phyloP scores from a whole-genome alignment of 2,113 vertebrate species.

The Tichodroma muraria region DNA sequence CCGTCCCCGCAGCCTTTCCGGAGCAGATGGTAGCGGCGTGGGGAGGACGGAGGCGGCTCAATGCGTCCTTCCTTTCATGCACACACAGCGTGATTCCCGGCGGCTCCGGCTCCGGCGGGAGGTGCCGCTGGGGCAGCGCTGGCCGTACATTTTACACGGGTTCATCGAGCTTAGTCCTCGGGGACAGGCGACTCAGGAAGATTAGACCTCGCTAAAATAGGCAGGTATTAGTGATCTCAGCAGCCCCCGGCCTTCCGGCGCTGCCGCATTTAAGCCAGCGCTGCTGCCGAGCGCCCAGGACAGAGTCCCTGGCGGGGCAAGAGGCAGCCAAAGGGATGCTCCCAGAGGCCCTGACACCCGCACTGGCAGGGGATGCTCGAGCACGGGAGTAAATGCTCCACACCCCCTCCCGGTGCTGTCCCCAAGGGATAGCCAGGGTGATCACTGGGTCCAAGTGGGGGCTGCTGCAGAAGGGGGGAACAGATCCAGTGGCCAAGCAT shows the following conservation, averaged over 20 bases:
- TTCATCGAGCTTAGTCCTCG: slow-evolving; percentile 53
- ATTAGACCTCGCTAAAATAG: slow-evolving; percentile 63
- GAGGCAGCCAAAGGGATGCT: background rate
- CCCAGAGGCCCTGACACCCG: background rate
- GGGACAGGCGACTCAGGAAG: slow-evolving; percentile 57
- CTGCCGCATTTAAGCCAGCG: background rate
- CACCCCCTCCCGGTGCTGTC: background rate
- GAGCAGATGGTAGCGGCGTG: slow-evolving; percentile 41
- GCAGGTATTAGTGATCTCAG: slow-evolving; percentile 62
- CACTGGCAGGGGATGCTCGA: background rate
- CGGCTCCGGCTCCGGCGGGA: background rate
- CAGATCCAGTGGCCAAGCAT: rapidly evolving
- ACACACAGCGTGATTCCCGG: background rate
- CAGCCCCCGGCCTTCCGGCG: slow-evolving; percentile 22
- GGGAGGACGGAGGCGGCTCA: background rate
- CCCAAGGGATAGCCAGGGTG: no score
- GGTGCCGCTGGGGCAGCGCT: background rate
- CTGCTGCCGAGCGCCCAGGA: background rate
- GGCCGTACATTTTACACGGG: background rate
- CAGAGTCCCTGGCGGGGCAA: background rate
- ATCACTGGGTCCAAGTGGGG: background rate
- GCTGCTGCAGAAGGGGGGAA: background rate
- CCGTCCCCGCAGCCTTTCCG: background rate
- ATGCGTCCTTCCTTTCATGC: slow-evolving; percentile 14
- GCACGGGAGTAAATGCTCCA: background rate